phyloP scores from a whole-genome alignment of 1,140 invertebrate species.

The Gonatopus flavifemur region DNA sequence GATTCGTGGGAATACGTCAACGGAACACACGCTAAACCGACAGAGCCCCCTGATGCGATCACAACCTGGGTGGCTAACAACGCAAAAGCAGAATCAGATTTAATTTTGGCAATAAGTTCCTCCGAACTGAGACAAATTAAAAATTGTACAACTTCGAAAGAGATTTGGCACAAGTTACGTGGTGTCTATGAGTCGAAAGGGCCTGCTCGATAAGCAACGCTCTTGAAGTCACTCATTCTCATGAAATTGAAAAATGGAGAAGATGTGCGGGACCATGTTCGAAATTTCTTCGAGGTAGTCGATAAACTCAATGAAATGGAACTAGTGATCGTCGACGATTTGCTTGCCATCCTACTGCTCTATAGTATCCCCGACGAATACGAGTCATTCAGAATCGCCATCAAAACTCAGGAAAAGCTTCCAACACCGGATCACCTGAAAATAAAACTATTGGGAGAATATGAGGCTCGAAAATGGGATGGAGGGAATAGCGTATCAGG shows the following conservation, averaged over 20 bases:
- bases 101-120: conserved; percentile 23
- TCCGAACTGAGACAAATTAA: conserved; percentile 27
- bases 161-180: conserved; percentile 19
- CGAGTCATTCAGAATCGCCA: conserved; percentile 30
- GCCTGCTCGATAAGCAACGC: conserved; percentile 13
- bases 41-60: conserved; percentile 2
- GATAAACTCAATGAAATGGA: conserved; percentile 18
- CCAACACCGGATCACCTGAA: conserved; percentile 11
- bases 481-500: too few relatives aligned
- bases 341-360: conserved; percentile 29
- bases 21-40: not conserved
- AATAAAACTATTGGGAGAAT: conserved; percentile 18
- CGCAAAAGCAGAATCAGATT: conserved; percentile 22
- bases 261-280: conserved; percentile 15
- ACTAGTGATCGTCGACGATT: conserved; percentile 21
- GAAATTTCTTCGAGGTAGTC: conserved; percentile 8
- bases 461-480: conserved; percentile 3
- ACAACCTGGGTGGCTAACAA: conserved; percentile 5
- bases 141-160: conserved; percentile 17
- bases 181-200: conserved; percentile 22
- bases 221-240: conserved; percentile 23
- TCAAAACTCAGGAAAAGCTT: conserved; percentile 28
- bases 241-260: conserved; percentile 16
- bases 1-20: conserved; percentile 24
- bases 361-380: conserved; percentile 30